phyloP scores from a whole-genome alignment of 2,113 vertebrate species.

The Herpailurus yagouaroundi region DNA sequence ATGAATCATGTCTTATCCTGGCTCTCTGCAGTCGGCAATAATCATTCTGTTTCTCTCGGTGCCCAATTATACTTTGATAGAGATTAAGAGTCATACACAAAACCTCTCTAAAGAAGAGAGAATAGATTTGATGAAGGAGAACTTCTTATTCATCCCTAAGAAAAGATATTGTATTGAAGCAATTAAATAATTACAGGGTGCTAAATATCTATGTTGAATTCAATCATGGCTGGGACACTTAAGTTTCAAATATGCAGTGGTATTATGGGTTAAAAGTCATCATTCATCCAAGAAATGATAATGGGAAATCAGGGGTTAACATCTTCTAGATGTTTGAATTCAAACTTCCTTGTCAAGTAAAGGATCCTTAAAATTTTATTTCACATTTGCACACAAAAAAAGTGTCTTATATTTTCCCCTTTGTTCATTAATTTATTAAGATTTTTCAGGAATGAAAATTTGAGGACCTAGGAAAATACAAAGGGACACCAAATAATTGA shows the following conservation, averaged over 20 bases:
- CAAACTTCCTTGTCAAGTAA: not conserved
- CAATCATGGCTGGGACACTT: not conserved
- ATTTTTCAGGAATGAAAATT: not conserved
- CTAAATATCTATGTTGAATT: not conserved
- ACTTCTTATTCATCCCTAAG: not conserved
- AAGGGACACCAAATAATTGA: not conserved
- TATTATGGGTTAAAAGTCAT: not conserved
- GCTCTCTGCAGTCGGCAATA: not conserved
- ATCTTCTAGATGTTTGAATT: not conserved
- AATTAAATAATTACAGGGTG: not conserved
- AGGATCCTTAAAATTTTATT: not conserved
- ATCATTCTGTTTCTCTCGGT: conserved; percentile 51
- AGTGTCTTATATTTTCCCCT: not conserved
- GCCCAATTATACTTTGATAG: conserved; percentile 39
- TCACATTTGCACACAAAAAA: not conserved
- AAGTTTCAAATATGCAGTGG: not conserved
- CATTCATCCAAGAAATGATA: conserved; percentile 17
- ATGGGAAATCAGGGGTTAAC: not conserved
- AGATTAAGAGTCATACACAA: conserved; percentile 37
- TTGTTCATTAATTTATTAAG: not conserved
- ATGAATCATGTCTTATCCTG: conserved; percentile 25
- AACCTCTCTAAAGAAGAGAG: not conserved
- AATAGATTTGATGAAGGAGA: conserved; percentile 50
- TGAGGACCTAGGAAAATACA: not conserved
- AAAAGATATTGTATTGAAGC: not conserved